These are phyloP conservation scores for Aepyceros melampus DNA, from an alignment of 2,113 vertebrate genomes.

Conservation along the genomic window DNA sequence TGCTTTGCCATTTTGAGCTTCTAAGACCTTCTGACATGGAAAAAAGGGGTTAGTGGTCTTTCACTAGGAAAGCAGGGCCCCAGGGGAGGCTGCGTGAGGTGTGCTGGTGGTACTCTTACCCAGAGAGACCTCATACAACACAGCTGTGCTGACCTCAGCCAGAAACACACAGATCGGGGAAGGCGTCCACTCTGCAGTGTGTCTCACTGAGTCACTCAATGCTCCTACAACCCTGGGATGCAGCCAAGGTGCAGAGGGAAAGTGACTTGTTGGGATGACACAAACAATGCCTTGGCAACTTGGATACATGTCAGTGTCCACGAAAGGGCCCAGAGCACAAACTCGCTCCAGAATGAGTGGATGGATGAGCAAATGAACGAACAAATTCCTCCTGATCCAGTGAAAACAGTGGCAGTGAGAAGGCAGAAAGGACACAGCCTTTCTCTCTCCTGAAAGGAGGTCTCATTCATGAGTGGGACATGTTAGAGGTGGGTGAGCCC, in stretches of 20 bases:
- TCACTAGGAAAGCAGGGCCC: neutral
- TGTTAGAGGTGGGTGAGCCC: neutral
- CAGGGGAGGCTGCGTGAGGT: neutral
- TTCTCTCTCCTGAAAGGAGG: neutral
- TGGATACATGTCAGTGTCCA: neutral
- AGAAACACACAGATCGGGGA: rapidly evolving
- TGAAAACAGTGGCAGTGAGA: neutral
- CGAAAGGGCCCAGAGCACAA: neutral
- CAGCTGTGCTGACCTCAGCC: neutral
- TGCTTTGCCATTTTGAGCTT: neutral
- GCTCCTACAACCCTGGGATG: neutral
- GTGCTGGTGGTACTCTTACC: neutral
- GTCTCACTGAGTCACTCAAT: neutral
- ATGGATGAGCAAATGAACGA: neutral
- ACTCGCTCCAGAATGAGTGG: neutral
- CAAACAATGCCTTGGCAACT: neutral
- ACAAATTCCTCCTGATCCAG: neutral
- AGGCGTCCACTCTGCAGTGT: neutral
- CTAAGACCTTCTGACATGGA: neutral
- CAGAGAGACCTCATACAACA: neutral
- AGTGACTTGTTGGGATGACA: neutral
- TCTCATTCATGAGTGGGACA: no score
- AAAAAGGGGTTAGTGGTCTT: neutral
- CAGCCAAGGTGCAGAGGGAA: rapidly evolving
- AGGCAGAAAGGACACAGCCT: neutral